Base-by-base conservation (phyloP, 2,888 invertebrate species). In the Altica lythri region DNA sequence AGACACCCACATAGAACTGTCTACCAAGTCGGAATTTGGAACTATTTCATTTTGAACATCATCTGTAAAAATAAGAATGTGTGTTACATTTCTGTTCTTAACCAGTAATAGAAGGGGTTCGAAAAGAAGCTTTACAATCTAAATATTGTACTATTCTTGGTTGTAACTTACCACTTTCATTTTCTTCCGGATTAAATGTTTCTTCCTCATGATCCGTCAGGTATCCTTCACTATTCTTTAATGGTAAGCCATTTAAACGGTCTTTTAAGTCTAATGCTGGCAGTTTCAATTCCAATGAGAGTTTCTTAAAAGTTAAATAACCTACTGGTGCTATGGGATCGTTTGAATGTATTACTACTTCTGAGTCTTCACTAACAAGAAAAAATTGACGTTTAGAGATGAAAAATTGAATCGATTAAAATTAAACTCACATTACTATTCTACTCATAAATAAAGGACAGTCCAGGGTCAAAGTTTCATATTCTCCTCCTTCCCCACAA, bases 401-500 rank as follows among this genome's bases (percentile, higher is more conserved):
- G 43, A 42, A 52, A 60, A 40, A 40, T 1, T 8, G 12, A 16
- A 27, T 4, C 17, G 22, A 5, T 51, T 32, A 48, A 47, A 54
- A 61, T 17, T 6, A 29, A 70, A 86, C 92, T 88, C 80, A 95
- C 94, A 96, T 84, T 64, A 90, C 84, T 77, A 97, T 88, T 72
- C 86, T 85, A 77, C 92, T 92, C 73, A 85, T 88, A 79, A 96
- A 98, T 57, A 99, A 81, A 4, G 98, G 97, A 77, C 98, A 98
- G 80, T 99, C 96, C 57, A 97, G 80, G 4, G 96, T 96, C 75
- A 99, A 92, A 19, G 97, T 95, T 80, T 99, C 99, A 75, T 96
- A 99, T 78, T 99, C 99, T 46, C 99, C 99, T 38, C 99, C 99
- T 80, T 99, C 99, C 13, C 99, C 99, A 78, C 96, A 97, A 32